Evolutionary conservation across 2,113 vertebrate species (phyloP).

Genomic region (Callopanchax toddi): DNA sequence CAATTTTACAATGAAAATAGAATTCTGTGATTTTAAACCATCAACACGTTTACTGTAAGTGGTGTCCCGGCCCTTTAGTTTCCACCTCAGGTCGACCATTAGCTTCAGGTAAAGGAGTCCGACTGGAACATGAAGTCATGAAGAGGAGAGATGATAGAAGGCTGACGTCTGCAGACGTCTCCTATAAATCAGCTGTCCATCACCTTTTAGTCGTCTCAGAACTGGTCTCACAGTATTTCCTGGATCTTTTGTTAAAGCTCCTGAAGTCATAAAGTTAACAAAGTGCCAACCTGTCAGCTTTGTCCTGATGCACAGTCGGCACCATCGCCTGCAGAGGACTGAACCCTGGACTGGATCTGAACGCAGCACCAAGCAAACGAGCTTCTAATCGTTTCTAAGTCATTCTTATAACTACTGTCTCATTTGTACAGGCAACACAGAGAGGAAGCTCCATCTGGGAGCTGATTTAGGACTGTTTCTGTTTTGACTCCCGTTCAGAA

Average conservation of each 20-base stretch:
- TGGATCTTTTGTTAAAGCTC: not conserved
- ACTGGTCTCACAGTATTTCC: not conserved
- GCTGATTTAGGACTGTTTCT: not conserved
- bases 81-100: too few species aligned
- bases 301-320: slow-evolving; percentile 2
- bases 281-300: not conserved
- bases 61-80: too few species aligned
- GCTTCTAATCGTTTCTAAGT: too few species aligned
- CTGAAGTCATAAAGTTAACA: not conserved
- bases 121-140: too few species aligned
- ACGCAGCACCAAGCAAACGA: not conserved
- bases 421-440: not conserved
- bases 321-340: not conserved
- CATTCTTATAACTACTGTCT: too few species aligned
- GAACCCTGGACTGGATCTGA: not conserved
- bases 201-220: not conserved
- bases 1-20: too few species aligned
- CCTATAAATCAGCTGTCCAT: not conserved
- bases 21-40: too few species aligned
- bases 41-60: too few species aligned
- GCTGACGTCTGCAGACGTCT: too few species aligned
- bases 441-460: not conserved
- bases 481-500: slow-evolving; percentile 8
- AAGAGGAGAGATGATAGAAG: too few species aligned
- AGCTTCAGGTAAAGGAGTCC: too few species aligned